Percentiles rank a stretch among this genome's conserved stretches.
These are phyloP conservation scores for Burhinus bistriatus DNA, from an alignment of 2,113 vertebrate genomes.

Conservation along the genomic window DNA sequence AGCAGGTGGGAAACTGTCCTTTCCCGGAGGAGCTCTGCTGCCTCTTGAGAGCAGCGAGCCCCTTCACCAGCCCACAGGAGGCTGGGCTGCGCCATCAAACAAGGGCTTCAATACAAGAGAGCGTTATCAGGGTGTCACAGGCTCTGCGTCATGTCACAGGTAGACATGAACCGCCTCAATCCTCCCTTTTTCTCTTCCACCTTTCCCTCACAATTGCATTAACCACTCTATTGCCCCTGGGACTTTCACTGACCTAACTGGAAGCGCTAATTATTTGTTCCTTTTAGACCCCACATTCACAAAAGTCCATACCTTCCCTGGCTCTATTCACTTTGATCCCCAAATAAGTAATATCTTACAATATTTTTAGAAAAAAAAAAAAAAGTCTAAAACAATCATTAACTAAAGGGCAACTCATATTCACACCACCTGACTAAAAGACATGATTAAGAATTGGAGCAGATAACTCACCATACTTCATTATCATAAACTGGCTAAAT, in stretches of 20 bases:
- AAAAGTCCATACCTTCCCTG: neutral
- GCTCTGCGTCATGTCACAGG: neutral
- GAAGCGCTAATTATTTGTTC: neutral
- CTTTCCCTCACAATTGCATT: neutral
- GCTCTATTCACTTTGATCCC: neutral
- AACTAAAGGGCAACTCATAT: neutral
- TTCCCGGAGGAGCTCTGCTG: neutral
- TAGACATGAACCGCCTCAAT: neutral
- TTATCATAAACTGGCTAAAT: neutral
- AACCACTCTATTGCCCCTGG: neutral
- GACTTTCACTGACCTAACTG: neutral
- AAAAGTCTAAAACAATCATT: neutral
- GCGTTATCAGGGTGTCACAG: neutral
- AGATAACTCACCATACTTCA: neutral
- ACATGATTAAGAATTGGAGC: neutral
- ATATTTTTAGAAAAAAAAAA: neutral
- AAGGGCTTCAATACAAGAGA: neutral
- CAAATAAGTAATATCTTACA: neutral
- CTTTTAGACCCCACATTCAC: neutral
- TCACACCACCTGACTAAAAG: neutral
- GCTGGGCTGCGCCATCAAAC: neutral
- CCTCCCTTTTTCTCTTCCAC: neutral
- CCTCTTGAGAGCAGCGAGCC: neutral
- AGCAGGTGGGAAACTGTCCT: fast-evolving
- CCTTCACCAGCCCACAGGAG: fast-evolving